These are phyloP conservation scores for Virgularia gustaviana DNA, from an alignment of 92 coral and sea anemone genomes.

Conservation along the genomic window DNA sequence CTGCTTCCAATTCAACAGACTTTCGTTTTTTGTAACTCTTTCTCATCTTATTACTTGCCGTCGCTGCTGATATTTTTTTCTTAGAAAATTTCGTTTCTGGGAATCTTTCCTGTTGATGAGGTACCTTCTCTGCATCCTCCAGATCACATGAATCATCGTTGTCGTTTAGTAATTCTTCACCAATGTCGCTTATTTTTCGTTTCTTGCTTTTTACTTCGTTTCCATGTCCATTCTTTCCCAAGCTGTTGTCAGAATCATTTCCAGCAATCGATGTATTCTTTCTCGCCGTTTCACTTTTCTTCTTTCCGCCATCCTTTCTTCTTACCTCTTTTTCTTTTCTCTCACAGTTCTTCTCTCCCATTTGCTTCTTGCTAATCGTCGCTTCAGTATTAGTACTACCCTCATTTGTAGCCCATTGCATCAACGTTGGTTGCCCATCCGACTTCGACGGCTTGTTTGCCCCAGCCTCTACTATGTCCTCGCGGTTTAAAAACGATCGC, in stretches of 20 bases:
- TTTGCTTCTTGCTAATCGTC: no score
- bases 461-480: conserved; percentile 57
- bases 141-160: no score
- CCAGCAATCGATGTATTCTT: conserved; percentile 19
- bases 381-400: no score
- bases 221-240: no score
- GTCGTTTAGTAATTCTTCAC: not conserved
- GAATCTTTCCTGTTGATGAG: no score
- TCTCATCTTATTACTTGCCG: no score
- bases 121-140: no score
- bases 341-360: no score
- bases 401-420: no score
- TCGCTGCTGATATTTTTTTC: not conserved
- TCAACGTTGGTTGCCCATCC: no score
- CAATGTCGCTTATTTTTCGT: not conserved
- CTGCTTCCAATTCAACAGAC: conserved; percentile 24
- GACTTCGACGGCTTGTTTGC: not conserved
- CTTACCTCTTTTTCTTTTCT: not conserved
- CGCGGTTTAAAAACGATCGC: conserved; percentile 78
- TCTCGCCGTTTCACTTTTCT: not conserved
- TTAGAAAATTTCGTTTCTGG: no score
- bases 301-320: not conserved
- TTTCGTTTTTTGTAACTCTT: conserved; percentile 1
- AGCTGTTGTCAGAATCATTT: conserved; percentile 44
- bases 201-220: no score